A percentile compares a stretch with the other conserved stretches of the same genome.
phyloP scores from a whole-genome alignment of 2,797 vertebrate species.

The Merluccius polli region DNA sequence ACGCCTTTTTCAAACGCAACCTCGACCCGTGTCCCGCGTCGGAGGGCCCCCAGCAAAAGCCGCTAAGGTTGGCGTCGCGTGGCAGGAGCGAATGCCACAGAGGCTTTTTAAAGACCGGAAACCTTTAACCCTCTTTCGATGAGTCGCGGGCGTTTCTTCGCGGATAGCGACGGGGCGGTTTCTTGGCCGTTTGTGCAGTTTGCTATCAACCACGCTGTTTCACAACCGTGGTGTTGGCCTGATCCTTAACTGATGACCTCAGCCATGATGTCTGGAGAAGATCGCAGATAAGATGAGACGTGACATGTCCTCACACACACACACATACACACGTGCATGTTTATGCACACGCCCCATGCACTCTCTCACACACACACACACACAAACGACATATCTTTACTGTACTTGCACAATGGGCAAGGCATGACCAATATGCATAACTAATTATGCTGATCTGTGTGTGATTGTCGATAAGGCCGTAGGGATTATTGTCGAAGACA shows the following conservation, averaged over 20 bases:
- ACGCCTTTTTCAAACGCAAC: too few relatives aligned
- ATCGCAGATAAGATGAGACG: neutral
- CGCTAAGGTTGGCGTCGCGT: too few relatives aligned
- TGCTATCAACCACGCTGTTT: conserved; percentile 53
- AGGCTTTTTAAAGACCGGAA: too few relatives aligned
- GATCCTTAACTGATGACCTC: conserved; percentile 64
- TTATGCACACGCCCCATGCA: neutral
- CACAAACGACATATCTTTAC: neutral
- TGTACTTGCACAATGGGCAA: neutral
- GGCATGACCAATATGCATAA: neutral
- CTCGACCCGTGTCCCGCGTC: too few relatives aligned
- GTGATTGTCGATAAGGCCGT: too few relatives aligned
- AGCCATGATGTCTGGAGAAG: conserved; percentile 4
- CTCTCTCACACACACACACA: neutral
- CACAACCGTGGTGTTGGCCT: conserved; percentile 56
- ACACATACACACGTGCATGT: conserved; percentile 40
- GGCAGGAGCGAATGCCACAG: too few relatives aligned
- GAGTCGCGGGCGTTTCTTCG: conserved; percentile 30
- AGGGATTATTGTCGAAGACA: too few relatives aligned
- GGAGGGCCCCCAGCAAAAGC: too few relatives aligned
- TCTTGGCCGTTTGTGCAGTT: conserved; percentile 40
- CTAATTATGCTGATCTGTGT: too few relatives aligned
- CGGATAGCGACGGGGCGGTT: conserved; percentile 48
- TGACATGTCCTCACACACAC: conserved; percentile 1
- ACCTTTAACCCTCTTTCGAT: too few relatives aligned